These are phyloP conservation scores for Ceratosolen solmsi DNA, from an alignment of 1,140 invertebrate genomes.

Conservation along the genomic window DNA sequence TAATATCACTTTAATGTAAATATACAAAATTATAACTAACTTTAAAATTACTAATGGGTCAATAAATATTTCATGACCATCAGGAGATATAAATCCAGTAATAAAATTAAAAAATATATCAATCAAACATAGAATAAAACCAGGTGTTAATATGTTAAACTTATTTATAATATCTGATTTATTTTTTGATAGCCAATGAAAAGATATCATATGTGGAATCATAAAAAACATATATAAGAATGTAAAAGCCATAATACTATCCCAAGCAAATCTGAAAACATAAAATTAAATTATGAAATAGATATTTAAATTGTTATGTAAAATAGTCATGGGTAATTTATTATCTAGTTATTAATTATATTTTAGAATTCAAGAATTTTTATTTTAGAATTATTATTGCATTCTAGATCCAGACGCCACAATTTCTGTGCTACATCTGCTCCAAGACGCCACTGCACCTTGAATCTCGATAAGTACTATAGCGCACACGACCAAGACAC, in stretches of 20 bases:
- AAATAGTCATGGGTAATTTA: too few species aligned
- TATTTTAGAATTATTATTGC: too few species aligned
- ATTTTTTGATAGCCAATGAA: constrained; percentile 54
- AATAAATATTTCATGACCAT: constrained; percentile 59
- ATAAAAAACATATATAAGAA: constrained; percentile 60
- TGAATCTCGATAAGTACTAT: too few species aligned
- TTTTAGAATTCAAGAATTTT: too few species aligned
- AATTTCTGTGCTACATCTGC: too few species aligned
- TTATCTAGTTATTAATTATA: too few species aligned
- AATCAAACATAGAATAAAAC: constrained; percentile 55
- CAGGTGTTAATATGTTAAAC: constrained; percentile 53
- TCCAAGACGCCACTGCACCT: too few species aligned
- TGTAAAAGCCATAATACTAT: constrained; percentile 60
- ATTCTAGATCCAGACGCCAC: too few species aligned
- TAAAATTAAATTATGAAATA: neutral
- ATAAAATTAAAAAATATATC: constrained; percentile 64
- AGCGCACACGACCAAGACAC: too few species aligned
- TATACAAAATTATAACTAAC: constrained; percentile 49
- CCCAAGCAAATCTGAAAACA: constrained; percentile 60
- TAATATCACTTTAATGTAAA: too few species aligned
- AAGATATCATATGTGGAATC: constrained; percentile 58
- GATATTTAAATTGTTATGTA: too few species aligned
- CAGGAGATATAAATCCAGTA: constrained; percentile 57
- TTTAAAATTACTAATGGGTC: constrained; percentile 55
- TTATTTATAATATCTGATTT: neutral